Evolutionary conservation across 2,797 vertebrate genomes (phyloP).

Genomic region (Tragelaphus eurycerus): DNA sequence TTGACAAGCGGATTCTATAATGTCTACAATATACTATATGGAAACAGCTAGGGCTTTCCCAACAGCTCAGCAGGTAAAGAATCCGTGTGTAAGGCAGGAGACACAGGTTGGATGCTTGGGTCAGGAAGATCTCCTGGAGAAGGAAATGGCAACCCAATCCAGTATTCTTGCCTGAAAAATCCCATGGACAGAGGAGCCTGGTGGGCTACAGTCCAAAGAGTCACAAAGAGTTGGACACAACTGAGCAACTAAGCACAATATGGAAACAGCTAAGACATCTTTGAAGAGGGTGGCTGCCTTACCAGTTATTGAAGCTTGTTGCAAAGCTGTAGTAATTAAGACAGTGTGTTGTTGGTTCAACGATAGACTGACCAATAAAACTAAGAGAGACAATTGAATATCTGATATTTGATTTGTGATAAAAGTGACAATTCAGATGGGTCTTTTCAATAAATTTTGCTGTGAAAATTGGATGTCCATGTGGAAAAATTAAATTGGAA

Average conservation of each 20-base stretch:
- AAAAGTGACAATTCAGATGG: background rate
- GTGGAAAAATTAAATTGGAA: slow-evolving; percentile 34
- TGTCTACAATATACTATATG: background rate
- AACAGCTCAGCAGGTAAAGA: background rate
- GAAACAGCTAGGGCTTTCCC: background rate
- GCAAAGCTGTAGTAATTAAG: background rate
- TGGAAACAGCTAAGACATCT: background rate
- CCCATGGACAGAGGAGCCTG: background rate
- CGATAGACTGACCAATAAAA: background rate
- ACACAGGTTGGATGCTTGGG: background rate
- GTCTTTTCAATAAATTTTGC: background rate
- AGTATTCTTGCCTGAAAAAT: background rate
- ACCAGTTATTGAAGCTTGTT: background rate
- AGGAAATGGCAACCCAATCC: background rate
- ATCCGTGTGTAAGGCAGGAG: background rate
- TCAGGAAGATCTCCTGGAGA: background rate
- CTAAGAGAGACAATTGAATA: background rate
- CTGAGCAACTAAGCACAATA: background rate
- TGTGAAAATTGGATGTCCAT: background rate
- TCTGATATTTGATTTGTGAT: background rate
- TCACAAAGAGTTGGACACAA: background rate
- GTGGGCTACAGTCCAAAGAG: background rate
- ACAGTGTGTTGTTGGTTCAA: background rate
- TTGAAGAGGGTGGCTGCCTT: background rate
- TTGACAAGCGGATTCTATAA: background rate